These are phyloP conservation scores for Bombus picipes DNA, from an alignment of 1,140 invertebrate species.

Conservation along the genomic window DNA sequence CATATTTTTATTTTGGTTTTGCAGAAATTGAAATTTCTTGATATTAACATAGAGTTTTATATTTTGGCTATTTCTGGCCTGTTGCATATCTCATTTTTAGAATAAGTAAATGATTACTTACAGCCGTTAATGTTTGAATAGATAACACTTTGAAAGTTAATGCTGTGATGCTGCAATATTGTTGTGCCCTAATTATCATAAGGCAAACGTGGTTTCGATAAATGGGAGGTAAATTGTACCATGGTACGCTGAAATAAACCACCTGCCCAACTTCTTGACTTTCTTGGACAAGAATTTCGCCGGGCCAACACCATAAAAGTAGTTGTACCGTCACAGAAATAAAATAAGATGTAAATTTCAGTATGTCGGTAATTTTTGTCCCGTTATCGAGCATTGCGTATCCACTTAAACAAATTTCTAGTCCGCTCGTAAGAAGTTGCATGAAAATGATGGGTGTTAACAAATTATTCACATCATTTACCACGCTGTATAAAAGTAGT, in stretches of 20 bases:
- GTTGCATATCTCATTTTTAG: neutral
- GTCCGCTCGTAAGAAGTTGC: slow-evolving; percentile 56
- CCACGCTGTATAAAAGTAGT: slow-evolving; percentile 28
- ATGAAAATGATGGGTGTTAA: slow-evolving; percentile 62
- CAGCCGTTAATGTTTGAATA: slow-evolving; percentile 49
- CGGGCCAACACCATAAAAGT: slow-evolving; percentile 53
- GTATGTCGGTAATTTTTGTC: slow-evolving; percentile 10
- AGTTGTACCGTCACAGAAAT: slow-evolving; percentile 53
- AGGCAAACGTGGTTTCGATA: slow-evolving; percentile 38
- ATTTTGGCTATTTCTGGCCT: neutral
- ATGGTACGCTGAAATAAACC: slow-evolving; percentile 53
- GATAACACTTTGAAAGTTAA: slow-evolving; percentile 51
- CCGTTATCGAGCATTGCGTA: slow-evolving; percentile 43
- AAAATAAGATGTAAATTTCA: slow-evolving; percentile 52
- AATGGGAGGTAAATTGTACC: slow-evolving; percentile 47
- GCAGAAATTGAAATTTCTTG: neutral
- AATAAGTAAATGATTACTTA: slow-evolving; percentile 17
- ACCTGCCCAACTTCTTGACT: slow-evolving; percentile 47
- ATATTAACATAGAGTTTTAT: neutral
- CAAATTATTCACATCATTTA: slow-evolving; percentile 49
- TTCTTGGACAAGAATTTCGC: slow-evolving; percentile 55
- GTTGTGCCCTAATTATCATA: slow-evolving; percentile 51
- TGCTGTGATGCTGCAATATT: slow-evolving; percentile 39
- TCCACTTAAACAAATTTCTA: slow-evolving; percentile 64
- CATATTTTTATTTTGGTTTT: neutral